A percentile compares a stretch with the other conserved stretches of the same genome.
Conservation (phyloP, 2,797 vertebrate species). For the Percopsis omiscomaycus region DNA sequence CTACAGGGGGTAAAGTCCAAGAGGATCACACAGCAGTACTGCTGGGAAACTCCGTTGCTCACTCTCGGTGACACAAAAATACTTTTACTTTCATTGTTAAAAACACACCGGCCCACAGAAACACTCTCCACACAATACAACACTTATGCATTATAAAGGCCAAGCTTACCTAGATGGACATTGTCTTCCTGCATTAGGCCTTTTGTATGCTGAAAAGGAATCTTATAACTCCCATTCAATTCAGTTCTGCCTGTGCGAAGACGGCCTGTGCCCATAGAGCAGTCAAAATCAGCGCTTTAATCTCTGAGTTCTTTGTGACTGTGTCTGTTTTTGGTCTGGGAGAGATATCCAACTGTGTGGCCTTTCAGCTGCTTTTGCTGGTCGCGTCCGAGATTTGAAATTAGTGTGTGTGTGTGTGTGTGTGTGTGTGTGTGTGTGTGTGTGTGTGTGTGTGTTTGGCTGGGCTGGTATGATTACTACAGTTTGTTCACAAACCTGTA, state of each 20-base stretch:
- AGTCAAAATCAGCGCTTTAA: slow-evolving; percentile 32
- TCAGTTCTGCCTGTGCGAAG: not conserved
- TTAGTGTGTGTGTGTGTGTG: too few relatives aligned
- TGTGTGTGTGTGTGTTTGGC: too few relatives aligned
- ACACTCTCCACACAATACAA: not conserved
- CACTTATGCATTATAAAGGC: not conserved
- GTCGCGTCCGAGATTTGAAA: too few relatives aligned
- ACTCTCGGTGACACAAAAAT: slow-evolving; percentile 30
- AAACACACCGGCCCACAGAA: slow-evolving; percentile 13
- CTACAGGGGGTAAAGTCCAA: slow-evolving; percentile 40
- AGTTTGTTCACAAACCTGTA: not conserved
- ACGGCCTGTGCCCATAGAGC: slow-evolving; percentile 9
- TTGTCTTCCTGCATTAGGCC: not conserved
- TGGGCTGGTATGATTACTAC: not conserved
- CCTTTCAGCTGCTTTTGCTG: slow-evolving; percentile 42
- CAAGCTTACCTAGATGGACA: slow-evolving; percentile 6
- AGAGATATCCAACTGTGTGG: slow-evolving; percentile 25
- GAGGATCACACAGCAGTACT: slow-evolving; percentile 20
- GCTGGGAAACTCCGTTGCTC: slow-evolving; percentile 34
- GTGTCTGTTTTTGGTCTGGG: not conserved
- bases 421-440: too few relatives aligned
- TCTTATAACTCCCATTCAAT: slow-evolving; percentile 19
- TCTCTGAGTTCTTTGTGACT: slow-evolving; percentile 32
- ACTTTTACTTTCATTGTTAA: not conserved
- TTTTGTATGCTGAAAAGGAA: slow-evolving; percentile 18